Percentiles rank a stretch among this genome's conserved stretches.
Conservation (phyloP, 2,888 invertebrate species). For the Meghimatium bilineatum region DNA sequence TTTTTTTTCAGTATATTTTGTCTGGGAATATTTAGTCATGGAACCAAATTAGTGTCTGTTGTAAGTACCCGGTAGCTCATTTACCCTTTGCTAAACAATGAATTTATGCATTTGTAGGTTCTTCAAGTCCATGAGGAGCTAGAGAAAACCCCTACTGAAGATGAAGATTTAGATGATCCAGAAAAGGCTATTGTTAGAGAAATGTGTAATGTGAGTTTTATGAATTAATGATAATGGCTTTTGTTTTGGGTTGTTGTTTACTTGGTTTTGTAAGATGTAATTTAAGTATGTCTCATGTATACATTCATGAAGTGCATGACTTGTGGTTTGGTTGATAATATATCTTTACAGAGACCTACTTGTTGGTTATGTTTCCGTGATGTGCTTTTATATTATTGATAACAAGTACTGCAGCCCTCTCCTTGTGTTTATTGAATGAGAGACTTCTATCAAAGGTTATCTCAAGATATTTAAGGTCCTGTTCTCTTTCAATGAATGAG, state of each 20-base stretch:
- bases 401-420: too few relatives aligned
- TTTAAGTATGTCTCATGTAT: background rate
- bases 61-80: background rate
- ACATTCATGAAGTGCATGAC: background rate
- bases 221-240: background rate
- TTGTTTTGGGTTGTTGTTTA: background rate
- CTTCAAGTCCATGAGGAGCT: constrained; percentile 92
- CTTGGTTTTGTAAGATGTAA: background rate
- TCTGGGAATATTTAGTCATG: too few relatives aligned
- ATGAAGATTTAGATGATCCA: constrained; percentile 81
- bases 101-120: constrained; percentile 76
- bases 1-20: too few relatives aligned
- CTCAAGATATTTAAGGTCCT: too few relatives aligned
- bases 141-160: constrained; percentile 78
- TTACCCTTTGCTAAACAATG: background rate
- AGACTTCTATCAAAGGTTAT: too few relatives aligned
- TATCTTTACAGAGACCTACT: background rate
- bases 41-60: background rate
- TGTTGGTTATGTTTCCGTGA: too few relatives aligned
- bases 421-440: too few relatives aligned
- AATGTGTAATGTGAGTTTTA: constrained; percentile 90
- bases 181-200: constrained; percentile 94
- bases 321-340: background rate
- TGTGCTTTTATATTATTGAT: too few relatives aligned
- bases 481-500: too few relatives aligned